Percentiles rank a stretch among this genome's conserved stretches.
phyloP scores from a whole-genome alignment of 2,888 invertebrate species.

The Pterobdella sp. region DNA sequence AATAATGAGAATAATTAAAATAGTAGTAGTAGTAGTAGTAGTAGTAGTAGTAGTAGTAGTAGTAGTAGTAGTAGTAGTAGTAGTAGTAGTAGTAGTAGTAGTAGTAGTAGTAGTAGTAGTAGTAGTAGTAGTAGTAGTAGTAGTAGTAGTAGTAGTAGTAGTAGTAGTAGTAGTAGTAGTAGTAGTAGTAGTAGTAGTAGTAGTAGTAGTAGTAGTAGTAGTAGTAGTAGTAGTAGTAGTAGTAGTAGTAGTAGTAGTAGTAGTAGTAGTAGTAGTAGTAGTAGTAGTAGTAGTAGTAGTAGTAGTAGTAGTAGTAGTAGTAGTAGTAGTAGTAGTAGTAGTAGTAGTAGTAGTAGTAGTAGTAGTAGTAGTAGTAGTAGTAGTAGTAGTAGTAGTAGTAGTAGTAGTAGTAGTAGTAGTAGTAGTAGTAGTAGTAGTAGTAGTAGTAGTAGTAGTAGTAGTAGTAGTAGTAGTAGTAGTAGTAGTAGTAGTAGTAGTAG shows the following conservation, averaged over 20 bases:
- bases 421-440: neutral
- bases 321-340: neutral
- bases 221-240: neutral
- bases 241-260: neutral
- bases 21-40: neutral
- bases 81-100: neutral
- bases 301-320: neutral
- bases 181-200: neutral
- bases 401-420: neutral
- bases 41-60: neutral
- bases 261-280: neutral
- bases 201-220: neutral
- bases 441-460: neutral
- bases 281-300: neutral
- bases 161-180: neutral
- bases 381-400: neutral
- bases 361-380: neutral
- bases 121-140: neutral
- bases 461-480: neutral
- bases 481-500: conserved; percentile 6
- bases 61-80: neutral
- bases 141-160: neutral
- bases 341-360: neutral
- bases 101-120: neutral
- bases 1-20: neutral